A percentile compares a stretch with the other conserved stretches of the same genome.
These are phyloP conservation scores for Drosophila lini DNA, from an alignment of 1,140 invertebrate species.

Conservation along the genomic window DNA sequence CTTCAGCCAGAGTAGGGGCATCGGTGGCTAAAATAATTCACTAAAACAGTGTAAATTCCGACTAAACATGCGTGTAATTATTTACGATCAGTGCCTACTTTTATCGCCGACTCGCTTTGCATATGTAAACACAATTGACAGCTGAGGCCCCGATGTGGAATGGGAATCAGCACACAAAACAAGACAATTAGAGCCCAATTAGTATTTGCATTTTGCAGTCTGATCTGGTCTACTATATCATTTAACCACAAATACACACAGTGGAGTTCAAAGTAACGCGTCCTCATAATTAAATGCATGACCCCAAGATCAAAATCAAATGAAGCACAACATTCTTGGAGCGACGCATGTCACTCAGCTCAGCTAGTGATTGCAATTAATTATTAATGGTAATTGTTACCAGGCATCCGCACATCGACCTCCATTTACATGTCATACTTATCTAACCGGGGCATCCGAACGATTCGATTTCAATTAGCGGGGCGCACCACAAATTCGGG, in stretches of 20 bases:
- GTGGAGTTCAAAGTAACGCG: not conserved
- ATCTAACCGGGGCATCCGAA: constrained; percentile 2
- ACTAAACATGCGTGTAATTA: constrained; percentile 55
- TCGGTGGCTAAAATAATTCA: constrained; percentile 26
- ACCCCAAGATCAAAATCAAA: constrained; percentile 1
- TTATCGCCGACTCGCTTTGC: constrained; percentile 34
- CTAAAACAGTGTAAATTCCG: constrained; percentile 25
- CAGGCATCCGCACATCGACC: not conserved
- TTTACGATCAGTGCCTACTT: constrained; percentile 3
- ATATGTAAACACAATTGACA: constrained; percentile 58
- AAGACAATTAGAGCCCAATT: constrained; percentile 22
- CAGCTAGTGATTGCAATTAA: constrained; percentile 24
- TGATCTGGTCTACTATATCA: not conserved
- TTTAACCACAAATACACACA: not conserved
- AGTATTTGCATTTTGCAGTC: not conserved
- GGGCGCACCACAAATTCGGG: not conserved
- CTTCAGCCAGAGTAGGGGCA: not conserved
- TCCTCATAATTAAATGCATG: constrained; percentile 5
- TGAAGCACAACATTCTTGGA: constrained; percentile 1
- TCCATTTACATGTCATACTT: not conserved
- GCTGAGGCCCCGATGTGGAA: not conserved
- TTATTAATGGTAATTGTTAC: constrained; percentile 40
- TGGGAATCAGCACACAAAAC: constrained; percentile 1
- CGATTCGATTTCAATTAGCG: constrained; percentile 24
- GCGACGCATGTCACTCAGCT: constrained; percentile 32